These are phyloP conservation scores for Cochlearius cochlearius DNA, from an alignment of 2,113 vertebrate species.

Conservation along the genomic window DNA sequence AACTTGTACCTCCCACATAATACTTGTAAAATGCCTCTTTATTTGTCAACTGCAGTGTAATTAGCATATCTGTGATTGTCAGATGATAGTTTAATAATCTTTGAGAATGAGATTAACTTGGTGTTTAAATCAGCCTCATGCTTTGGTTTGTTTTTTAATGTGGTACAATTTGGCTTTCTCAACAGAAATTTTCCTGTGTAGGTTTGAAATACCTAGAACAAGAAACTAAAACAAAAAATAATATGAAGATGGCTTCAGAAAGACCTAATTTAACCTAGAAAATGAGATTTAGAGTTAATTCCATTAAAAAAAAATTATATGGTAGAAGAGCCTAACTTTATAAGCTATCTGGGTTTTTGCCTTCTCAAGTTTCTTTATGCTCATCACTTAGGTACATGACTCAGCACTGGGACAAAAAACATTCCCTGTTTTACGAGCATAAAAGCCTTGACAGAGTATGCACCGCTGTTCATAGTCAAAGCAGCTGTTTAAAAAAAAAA, in stretches of 20 bases:
- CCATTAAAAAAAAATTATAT: fast-evolving
- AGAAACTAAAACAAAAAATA: not conserved
- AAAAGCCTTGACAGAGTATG: not conserved
- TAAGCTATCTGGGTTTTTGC: not conserved
- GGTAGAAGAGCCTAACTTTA: not conserved
- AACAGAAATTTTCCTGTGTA: not conserved
- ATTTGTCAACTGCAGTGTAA: not conserved
- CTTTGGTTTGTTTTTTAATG: not conserved
- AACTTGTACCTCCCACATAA: not conserved
- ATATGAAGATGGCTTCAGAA: not conserved
- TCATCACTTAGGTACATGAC: not conserved
- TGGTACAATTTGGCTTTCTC: not conserved
- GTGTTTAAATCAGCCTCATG: not conserved
- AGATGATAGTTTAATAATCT: not conserved
- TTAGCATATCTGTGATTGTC: not conserved
- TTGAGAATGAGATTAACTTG: not conserved
- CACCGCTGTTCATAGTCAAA: not conserved
- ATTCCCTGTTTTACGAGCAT: not conserved
- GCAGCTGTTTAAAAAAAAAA: not conserved
- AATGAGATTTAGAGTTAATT: not conserved
- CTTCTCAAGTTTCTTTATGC: not conserved
- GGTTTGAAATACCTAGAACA: not conserved
- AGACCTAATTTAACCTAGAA: not conserved
- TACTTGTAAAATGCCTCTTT: not conserved
- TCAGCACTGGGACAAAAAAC: not conserved